These are phyloP conservation scores for Heliothis subflexa DNA, from an alignment of 1,140 invertebrate genomes.

Conservation along the genomic window DNA sequence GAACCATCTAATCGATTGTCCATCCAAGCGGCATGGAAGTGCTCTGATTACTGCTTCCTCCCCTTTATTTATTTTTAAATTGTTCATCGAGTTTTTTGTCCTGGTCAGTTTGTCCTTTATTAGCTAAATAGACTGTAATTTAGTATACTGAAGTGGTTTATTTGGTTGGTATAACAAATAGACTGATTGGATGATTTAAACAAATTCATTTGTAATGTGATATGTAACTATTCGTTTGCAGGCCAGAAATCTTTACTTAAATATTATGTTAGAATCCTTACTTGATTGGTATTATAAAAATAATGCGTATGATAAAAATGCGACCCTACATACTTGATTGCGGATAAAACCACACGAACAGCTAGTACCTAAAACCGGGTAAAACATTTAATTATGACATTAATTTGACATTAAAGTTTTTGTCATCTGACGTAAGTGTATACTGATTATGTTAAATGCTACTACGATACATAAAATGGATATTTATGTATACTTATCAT, in stretches of 20 bases:
- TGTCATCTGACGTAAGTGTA: too few relatives aligned
- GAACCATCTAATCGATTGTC: constrained; percentile 77
- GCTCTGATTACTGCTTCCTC: constrained; percentile 81
- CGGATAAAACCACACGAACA: too few relatives aligned
- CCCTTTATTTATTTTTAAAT: constrained; percentile 80
- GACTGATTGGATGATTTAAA: not conserved
- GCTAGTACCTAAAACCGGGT: too few relatives aligned
- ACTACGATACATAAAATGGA: too few relatives aligned
- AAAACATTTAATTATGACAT: not conserved
- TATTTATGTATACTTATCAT: too few relatives aligned
- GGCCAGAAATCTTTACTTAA: not conserved
- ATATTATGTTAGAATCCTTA: not conserved
- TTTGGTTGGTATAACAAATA: constrained; percentile 11
- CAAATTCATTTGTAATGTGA: too few relatives aligned
- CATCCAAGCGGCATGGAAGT: constrained; percentile 72
- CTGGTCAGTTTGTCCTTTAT: constrained; percentile 63
- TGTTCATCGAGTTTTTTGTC: constrained; percentile 70
- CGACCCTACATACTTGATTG: too few relatives aligned
- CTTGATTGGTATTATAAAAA: too few relatives aligned
- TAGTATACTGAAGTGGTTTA: constrained; percentile 8
- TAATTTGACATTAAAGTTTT: too few relatives aligned
- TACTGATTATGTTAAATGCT: too few relatives aligned
- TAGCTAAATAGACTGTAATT: constrained; percentile 60
- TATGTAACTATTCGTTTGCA: too few relatives aligned
- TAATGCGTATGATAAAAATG: too few relatives aligned